Evolutionary conservation across 2,888 invertebrate species (phyloP).

Genomic region (Melitaea athalia): DNA sequence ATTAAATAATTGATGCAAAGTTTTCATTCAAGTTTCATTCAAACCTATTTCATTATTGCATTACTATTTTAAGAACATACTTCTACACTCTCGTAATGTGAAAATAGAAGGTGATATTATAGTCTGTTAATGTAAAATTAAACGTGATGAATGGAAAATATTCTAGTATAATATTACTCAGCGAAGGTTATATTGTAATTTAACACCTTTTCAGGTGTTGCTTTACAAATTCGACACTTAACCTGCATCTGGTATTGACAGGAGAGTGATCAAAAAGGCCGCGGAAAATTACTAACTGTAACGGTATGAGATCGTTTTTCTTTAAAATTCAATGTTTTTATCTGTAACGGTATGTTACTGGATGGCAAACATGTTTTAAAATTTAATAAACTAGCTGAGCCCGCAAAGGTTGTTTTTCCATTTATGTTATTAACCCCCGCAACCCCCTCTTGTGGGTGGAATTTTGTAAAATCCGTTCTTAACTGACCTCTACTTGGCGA

Average conservation of each 20-base stretch:
- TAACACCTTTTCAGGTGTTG: slow-evolving; percentile 25
- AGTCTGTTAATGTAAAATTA: slow-evolving; percentile 5
- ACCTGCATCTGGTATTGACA: slow-evolving; percentile 18
- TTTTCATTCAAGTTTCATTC: no score
- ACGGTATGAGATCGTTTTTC: slow-evolving; percentile 4
- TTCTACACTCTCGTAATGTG: background rate
- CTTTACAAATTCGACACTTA: slow-evolving; percentile 24
- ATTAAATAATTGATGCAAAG: no score
- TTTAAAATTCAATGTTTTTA: background rate
- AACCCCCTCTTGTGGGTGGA: no score
- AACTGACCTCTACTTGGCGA: no score
- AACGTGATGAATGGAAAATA: slow-evolving; percentile 25
- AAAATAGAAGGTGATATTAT: background rate
- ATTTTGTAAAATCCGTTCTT: no score
- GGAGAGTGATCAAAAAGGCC: slow-evolving; percentile 21
- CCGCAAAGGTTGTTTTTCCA: no score
- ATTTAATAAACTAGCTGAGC: no score
- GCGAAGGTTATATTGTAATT: slow-evolving; percentile 36
- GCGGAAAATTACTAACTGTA: slow-evolving; percentile 7
- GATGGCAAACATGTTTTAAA: background rate
- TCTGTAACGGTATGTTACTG: background rate
- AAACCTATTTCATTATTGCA: no score
- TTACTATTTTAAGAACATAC: background rate
- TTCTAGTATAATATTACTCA: slow-evolving; percentile 27
- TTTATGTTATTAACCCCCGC: no score